Evolutionary conservation across 1,140 invertebrate species (phyloP).

Genomic region (Drosophila guanche): DNA sequence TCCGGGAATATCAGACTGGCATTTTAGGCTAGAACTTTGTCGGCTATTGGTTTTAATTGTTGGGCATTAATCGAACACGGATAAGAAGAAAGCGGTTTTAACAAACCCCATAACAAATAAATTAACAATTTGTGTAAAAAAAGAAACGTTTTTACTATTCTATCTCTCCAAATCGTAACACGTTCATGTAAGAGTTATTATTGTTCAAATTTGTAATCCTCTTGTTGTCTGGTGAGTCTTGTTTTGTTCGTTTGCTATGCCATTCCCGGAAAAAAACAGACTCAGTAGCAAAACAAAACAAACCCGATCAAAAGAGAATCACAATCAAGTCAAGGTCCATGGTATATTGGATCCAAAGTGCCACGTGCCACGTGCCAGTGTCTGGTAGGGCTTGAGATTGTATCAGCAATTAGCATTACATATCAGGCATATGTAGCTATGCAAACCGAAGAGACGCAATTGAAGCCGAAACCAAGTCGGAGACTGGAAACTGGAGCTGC

Average conservation of each 20-base stretch:
- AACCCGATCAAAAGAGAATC: slow-evolving; percentile 29
- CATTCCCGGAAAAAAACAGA: slow-evolving; percentile 17
- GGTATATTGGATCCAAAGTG: slow-evolving; percentile 44
- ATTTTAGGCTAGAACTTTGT: slow-evolving; percentile 56
- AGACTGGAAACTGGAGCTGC: not conserved
- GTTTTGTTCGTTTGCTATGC: slow-evolving; percentile 10
- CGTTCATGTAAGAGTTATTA: not conserved
- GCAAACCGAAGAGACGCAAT: slow-evolving; percentile 2
- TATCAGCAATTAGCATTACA: too few species aligned
- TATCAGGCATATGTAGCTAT: too few species aligned
- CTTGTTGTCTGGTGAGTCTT: not conserved
- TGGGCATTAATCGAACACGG: slow-evolving; percentile 58
- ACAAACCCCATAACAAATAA: slow-evolving; percentile 37
- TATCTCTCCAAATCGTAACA: not conserved
- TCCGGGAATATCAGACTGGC: slow-evolving; percentile 55
- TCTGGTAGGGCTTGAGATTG: too few species aligned
- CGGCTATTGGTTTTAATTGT: slow-evolving; percentile 70
- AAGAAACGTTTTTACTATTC: not conserved
- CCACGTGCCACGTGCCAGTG: slow-evolving; percentile 17
- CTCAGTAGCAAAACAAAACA: slow-evolving; percentile 19
- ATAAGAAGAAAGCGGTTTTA: slow-evolving; percentile 56
- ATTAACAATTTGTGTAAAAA: slow-evolving; percentile 43
- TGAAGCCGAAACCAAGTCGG: not conserved
- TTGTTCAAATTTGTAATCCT: slow-evolving; percentile 36
- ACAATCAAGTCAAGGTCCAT: slow-evolving; percentile 40